phyloP scores from a whole-genome alignment of 2,113 vertebrate species.

The Carassius gibelio region DNA sequence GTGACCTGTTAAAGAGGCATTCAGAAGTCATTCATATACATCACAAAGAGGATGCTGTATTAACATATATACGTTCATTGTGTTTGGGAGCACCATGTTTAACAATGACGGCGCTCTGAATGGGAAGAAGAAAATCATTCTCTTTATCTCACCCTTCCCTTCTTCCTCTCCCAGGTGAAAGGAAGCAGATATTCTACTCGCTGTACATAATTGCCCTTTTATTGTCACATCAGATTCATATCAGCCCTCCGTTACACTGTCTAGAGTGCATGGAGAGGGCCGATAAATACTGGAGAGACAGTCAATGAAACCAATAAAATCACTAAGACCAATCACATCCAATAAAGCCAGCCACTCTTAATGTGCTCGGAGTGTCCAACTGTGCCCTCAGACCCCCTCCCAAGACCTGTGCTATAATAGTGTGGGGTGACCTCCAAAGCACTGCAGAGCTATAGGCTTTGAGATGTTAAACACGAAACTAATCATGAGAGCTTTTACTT shows the following conservation, averaged over 20 bases:
- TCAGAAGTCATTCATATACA: constrained; percentile 29
- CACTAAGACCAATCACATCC: constrained; percentile 53
- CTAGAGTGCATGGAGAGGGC: constrained; percentile 68
- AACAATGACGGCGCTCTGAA: constrained; percentile 29
- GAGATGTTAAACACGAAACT: not conserved
- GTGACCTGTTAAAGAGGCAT: constrained; percentile 23
- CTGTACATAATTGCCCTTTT: constrained; percentile 77
- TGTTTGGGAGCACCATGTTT: constrained; percentile 23
- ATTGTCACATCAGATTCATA: constrained; percentile 80
- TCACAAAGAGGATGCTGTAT: constrained; percentile 29
- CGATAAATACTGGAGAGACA: constrained; percentile 74
- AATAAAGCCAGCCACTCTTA: constrained; percentile 63
- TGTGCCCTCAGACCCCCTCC: not conserved
- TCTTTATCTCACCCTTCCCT: constrained; percentile 48
- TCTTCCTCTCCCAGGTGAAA: constrained; percentile 57
- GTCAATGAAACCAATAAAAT: constrained; percentile 80
- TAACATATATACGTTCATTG: constrained; percentile 23
- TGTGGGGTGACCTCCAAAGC: constrained; percentile 5
- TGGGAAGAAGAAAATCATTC: constrained; percentile 45
- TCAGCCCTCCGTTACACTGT: constrained; percentile 60
- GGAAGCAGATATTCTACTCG: constrained; percentile 61
- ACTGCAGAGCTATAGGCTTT: not conserved
- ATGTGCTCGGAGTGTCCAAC: constrained; percentile 69
- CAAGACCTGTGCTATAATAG: constrained; percentile 7
- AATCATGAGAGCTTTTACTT: not conserved